Percentiles rank a stretch among this genome's conserved stretches.
Conservation (phyloP, 2,888 invertebrate species). For the Tiphia femorata region DNA sequence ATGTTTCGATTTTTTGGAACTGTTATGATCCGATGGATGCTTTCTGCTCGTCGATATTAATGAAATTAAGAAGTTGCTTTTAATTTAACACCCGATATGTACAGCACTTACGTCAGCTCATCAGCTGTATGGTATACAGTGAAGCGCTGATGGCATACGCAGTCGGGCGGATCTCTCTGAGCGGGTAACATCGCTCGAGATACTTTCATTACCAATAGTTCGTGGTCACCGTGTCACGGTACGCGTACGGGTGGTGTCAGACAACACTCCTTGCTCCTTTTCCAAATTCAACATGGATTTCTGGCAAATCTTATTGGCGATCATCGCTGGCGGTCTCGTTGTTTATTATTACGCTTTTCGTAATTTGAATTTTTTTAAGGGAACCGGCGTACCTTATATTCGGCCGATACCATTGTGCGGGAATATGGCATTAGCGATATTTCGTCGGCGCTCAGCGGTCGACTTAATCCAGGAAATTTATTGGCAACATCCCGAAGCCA, state of each 20-base stretch:
- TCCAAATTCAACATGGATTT: conserved; percentile 12
- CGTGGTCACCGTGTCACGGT: too few species aligned
- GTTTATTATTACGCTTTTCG: conserved; percentile 20
- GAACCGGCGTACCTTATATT: conserved; percentile 21
- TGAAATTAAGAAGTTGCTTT: too few species aligned
- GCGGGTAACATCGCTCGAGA: too few species aligned
- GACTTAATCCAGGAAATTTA: conserved; percentile 33
- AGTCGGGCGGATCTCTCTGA: background rate
- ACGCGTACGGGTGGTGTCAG: too few species aligned
- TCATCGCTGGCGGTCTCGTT: conserved; percentile 9
- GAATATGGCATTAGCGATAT: conserved; percentile 33
- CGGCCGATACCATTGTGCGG: conserved; percentile 31
- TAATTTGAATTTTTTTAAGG: conserved; percentile 16
- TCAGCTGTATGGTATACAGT: too few species aligned
- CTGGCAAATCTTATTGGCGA: conserved; percentile 9
- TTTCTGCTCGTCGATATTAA: too few species aligned
- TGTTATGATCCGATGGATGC: too few species aligned
- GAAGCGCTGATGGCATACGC: too few species aligned
- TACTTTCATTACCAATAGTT: too few species aligned
- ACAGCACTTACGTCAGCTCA: too few species aligned
- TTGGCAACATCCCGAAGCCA: conserved; percentile 35
- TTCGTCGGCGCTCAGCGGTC: conserved; percentile 22
- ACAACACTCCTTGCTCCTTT: background rate
- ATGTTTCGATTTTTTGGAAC: too few species aligned
- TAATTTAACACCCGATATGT: too few species aligned